phyloP scores from a whole-genome alignment of 1,140 invertebrate genomes.

The Lepeophtheirus salmonis region DNA sequence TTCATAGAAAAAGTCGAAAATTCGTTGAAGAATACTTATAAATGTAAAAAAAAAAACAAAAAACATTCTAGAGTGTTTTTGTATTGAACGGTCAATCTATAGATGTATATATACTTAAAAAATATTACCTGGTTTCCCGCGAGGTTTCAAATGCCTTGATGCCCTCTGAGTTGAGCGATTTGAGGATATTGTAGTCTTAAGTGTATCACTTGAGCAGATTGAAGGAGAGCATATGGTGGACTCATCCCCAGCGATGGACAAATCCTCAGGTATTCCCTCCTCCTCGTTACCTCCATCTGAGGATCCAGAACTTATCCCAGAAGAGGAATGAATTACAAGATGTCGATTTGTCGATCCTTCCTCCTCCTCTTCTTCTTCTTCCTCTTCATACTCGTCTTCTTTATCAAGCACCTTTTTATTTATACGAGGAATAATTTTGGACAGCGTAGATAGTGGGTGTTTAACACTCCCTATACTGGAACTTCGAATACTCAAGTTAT shows the following conservation, averaged over 20 bases:
- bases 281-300: not conserved
- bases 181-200: not conserved
- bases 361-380: not conserved
- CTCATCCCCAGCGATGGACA: not conserved
- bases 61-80: too few relatives aligned
- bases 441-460: not conserved
- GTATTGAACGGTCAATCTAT: too few relatives aligned
- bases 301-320: slow-evolving; percentile 10
- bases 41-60: too few relatives aligned
- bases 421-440: not conserved
- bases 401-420: not conserved
- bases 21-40: too few relatives aligned
- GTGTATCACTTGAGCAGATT: not conserved
- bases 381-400: not conserved
- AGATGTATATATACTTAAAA: too few relatives aligned
- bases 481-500: not conserved
- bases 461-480: slow-evolving; percentile 1
- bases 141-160: not conserved
- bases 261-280: not conserved
- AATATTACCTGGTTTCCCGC: not conserved
- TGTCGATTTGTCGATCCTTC: not conserved
- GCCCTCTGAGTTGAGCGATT: not conserved
- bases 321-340: slow-evolving; percentile 8
- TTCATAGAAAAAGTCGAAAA: too few relatives aligned
- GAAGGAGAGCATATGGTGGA: not conserved